These are phyloP conservation scores for Thaumetopoea pityocampa DNA, from an alignment of 1,140 invertebrate species.

Conservation along the genomic window DNA sequence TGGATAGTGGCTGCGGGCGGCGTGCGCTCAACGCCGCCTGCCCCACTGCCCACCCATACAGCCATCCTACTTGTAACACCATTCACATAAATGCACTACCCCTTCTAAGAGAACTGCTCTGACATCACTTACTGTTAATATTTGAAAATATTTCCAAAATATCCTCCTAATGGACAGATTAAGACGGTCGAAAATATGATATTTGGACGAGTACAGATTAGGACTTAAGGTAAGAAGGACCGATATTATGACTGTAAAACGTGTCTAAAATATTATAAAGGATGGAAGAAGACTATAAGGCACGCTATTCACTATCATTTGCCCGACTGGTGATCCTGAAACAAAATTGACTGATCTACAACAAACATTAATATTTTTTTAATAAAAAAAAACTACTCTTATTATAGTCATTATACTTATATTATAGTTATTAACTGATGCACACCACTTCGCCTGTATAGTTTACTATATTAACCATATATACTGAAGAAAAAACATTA, in stretches of 20 bases:
- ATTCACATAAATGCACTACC: slow-evolving; percentile 41
- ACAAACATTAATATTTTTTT: neutral
- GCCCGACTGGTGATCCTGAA: slow-evolving; percentile 42
- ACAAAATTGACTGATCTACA: slow-evolving; percentile 30
- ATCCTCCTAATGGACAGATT: slow-evolving; percentile 29
- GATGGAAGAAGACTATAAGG: slow-evolving; percentile 51
- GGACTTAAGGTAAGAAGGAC: slow-evolving; percentile 21
- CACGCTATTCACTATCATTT: slow-evolving; percentile 41
- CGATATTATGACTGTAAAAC: slow-evolving; percentile 11
- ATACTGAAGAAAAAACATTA: too few relatives aligned
- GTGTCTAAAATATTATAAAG: slow-evolving; percentile 11
- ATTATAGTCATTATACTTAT: too few relatives aligned
- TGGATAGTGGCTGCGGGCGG: slow-evolving; percentile 51
- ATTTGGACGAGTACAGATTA: slow-evolving; percentile 27
- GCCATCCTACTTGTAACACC: slow-evolving; percentile 61
- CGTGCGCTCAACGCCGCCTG: slow-evolving; percentile 41
- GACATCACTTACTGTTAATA: slow-evolving; percentile 5
- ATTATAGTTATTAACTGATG: too few relatives aligned
- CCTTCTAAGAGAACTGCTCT: slow-evolving; percentile 17
- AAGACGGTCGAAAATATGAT: slow-evolving; percentile 22
- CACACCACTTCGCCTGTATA: too few relatives aligned
- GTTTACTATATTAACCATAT: too few relatives aligned
- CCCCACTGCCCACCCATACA: slow-evolving; percentile 65
- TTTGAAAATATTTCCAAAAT: neutral
- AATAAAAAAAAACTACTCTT: too few relatives aligned